Conservation (phyloP, 2,113 vertebrate genomes). For the Pelobates fuscus region DNA sequence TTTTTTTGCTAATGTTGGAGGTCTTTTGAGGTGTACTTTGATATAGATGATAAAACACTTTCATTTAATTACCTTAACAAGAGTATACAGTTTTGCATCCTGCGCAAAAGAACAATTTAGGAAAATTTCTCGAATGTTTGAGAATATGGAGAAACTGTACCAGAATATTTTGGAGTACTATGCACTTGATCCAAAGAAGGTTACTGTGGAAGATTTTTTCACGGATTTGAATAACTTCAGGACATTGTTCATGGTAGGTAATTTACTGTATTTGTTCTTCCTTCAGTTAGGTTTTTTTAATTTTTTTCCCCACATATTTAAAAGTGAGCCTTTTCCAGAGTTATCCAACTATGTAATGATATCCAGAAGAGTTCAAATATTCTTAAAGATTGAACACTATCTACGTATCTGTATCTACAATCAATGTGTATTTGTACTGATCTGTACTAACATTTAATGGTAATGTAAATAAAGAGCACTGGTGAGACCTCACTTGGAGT, state of each 20-base stretch:
- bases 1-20: no score
- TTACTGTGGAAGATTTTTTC: conserved; percentile 90
- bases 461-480: no score
- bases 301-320: background rate
- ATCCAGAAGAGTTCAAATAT: no score
- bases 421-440: no score
- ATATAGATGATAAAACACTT: background rate
- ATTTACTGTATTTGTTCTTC: background rate
- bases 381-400: no score
- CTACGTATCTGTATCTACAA: no score
- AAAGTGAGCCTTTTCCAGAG: background rate
- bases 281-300: background rate
- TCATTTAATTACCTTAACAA: conserved; percentile 72
- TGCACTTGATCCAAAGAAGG: conserved; percentile 89
- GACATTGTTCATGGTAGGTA: conserved; percentile 83
- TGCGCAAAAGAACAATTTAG: conserved; percentile 82
- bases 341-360: no score
- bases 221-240: conserved; percentile 93
- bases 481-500: no score
- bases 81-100: conserved; percentile 80
- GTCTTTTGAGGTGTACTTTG: no score
- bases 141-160: conserved; percentile 86
- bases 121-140: conserved; percentile 81
- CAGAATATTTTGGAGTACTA: conserved; percentile 84
- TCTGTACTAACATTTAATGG: no score